phyloP scores from a whole-genome alignment of 1,140 invertebrate species.

The Heliconius hewitsoni region DNA sequence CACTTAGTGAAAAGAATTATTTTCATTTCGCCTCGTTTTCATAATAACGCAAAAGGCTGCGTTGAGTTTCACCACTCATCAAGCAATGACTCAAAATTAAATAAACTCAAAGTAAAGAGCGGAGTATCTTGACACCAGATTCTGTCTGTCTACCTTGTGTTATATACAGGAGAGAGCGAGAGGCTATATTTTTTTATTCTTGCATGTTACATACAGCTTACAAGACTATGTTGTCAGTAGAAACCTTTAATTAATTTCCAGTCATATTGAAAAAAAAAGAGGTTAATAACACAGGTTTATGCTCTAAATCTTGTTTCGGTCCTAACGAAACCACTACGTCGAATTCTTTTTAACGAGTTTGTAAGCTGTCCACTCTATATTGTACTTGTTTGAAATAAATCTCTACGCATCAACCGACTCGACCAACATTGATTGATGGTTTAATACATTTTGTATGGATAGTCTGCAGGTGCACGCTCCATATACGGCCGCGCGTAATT shows the following conservation, averaged over 20 bases:
- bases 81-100: too few relatives aligned
- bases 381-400: constrained; percentile 6
- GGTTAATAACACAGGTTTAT: neutral
- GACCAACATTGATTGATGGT: constrained; percentile 18
- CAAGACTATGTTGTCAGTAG: too few relatives aligned
- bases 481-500: constrained; percentile 11
- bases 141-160: too few relatives aligned
- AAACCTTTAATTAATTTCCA: neutral
- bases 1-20: too few relatives aligned
- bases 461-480: constrained; percentile 19
- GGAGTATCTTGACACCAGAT: too few relatives aligned
- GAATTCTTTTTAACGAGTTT: neutral
- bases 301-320: neutral
- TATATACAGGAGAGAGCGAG: too few relatives aligned
- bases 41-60: too few relatives aligned
- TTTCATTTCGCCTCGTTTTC: too few relatives aligned
- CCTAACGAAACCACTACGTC: neutral
- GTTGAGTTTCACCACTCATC: too few relatives aligned
- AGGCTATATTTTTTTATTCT: too few relatives aligned
- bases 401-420: neutral
- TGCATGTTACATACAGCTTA: too few relatives aligned
- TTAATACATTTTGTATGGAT: constrained; percentile 2
- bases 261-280: neutral
- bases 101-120: too few relatives aligned
- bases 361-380: neutral